These are phyloP conservation scores for Calephelis nemesis DNA, from an alignment of 1,140 invertebrate species.

Conservation along the genomic window DNA sequence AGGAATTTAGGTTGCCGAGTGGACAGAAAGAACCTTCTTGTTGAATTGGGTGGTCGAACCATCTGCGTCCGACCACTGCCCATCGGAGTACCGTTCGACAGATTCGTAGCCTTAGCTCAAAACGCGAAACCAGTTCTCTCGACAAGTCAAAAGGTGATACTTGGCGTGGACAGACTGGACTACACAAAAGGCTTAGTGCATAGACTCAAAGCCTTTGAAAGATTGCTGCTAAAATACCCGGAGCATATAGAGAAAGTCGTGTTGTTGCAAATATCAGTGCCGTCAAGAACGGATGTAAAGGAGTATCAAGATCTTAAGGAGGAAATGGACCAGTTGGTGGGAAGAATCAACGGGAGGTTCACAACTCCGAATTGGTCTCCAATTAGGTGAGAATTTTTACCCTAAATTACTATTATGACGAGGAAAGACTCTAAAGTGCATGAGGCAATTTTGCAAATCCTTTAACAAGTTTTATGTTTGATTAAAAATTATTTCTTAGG, in stretches of 20 bases:
- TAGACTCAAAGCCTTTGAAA: conserved; percentile 90
- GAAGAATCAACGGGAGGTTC: conserved; percentile 91
- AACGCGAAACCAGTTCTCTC: conserved; percentile 87
- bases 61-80: conserved; percentile 90
- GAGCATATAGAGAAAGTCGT: conserved; percentile 92
- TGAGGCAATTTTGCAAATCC: too few species aligned
- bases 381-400: conserved; percentile 80
- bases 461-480: too few species aligned
- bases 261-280: conserved; percentile 91
- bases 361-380: conserved; percentile 95
- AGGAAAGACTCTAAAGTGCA: too few species aligned
- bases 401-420: neutral
- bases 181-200: conserved; percentile 95
- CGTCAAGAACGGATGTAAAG: conserved; percentile 93
- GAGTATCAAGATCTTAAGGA: conserved; percentile 95
- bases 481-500: too few species aligned
- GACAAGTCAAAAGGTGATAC: conserved; percentile 88
- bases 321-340: conserved; percentile 94
- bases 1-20: conserved; percentile 92
- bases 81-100: conserved; percentile 92
- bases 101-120: conserved; percentile 90
- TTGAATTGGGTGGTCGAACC: conserved; percentile 91
- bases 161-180: conserved; percentile 93
- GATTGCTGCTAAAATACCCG: conserved; percentile 90
- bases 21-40: conserved; percentile 91